Evolutionary conservation across 2,888 invertebrate genomes (phyloP), one percentile per base, ranked within the genome.

Genomic region (Catocala fraxini): DNA sequence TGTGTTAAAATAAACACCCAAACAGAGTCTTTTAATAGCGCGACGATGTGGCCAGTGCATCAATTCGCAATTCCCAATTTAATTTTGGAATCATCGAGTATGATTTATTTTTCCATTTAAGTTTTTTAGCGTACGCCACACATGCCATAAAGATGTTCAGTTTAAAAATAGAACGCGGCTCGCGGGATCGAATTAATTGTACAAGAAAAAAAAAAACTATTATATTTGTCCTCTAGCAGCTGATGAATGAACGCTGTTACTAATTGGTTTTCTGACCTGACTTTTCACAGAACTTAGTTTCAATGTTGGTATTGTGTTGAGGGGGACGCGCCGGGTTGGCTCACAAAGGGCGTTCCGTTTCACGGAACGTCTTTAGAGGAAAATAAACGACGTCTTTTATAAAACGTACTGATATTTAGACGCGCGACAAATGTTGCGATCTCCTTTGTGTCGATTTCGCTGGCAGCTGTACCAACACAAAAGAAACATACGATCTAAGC

Each of bases 1-100:
- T 92, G 91, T 91, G 93, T 92, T 93, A 94, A 91, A 93, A 92
- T 92, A 94, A 93, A 93, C 89, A 92, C 84, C 89, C 84, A 92
- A 91, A 92, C 90, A 86, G 72, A 86, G 87, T 89, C 89, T 93
- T 91, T 86, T 91, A 90, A 91, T 93, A 93, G 90, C 87, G 88
- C 89, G 86, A 89, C 90, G 89, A 85, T 87, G 90, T 90, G 90
- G 89, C 89, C 88, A 82, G 74, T 90, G 92, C 92, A 92, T 88
- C 81, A 89, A 92, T 90, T 92, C 85, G 89, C 91, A 87, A 88
- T 86, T 79, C 83, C 77, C 82, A 80, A 85, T 87, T 88, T 91
- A 89, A 86, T 82, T 88, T 90, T 85, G 86, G 88, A 88, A 84
- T 82, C 71, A 74, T 82, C 76, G 63, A 75, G 88, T 85, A 87